Percentiles rank a stretch among this genome's conserved stretches.
These are phyloP conservation scores for Saccostrea glomerata DNA, from an alignment of 1,140 invertebrate species.

Conservation along the genomic window DNA sequence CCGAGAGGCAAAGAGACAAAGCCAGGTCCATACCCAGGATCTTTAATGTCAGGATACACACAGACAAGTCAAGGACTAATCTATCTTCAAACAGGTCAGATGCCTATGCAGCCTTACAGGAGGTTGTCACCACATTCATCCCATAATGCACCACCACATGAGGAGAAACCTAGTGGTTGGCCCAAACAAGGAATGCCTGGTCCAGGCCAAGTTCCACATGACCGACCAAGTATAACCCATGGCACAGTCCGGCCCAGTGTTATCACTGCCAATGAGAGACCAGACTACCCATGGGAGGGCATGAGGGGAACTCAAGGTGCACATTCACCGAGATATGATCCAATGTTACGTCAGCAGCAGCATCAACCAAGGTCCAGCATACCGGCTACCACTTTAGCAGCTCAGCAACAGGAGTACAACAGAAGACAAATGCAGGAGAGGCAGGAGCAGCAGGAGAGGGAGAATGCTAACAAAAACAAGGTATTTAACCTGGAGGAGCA, in stretches of 20 bases:
- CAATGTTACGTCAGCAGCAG: constrained; percentile 41
- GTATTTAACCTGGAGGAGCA: constrained; percentile 52
- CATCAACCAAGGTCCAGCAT: constrained; percentile 35
- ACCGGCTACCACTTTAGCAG: constrained; percentile 18
- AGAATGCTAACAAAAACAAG: constrained; percentile 15
- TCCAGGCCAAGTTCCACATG: constrained; percentile 40
- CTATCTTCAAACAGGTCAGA: constrained; percentile 57
- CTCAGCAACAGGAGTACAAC: constrained; percentile 24
- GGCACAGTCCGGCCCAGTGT: constrained; percentile 72
- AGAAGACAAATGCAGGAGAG: constrained; percentile 46
- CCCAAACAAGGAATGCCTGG: constrained; percentile 52
- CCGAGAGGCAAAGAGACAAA: constrained; percentile 58
- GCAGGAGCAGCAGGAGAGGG: constrained; percentile 46
- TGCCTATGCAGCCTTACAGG: constrained; percentile 35
- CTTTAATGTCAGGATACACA: constrained; percentile 52
- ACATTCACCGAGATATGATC: constrained; percentile 2
- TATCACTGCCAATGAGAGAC: constrained; percentile 69
- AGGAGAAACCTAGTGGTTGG: constrained; percentile 62
- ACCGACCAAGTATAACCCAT: constrained; percentile 66
- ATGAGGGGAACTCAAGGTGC: constrained; percentile 16
- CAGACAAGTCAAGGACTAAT: constrained; percentile 59
- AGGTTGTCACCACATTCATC: constrained; percentile 55
- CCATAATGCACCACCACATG: constrained; percentile 57
- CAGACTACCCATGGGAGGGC: constrained; percentile 46
- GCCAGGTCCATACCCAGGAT: constrained; percentile 46